Conservation (phyloP, 2,888 invertebrate species). For the Andrena minutula region DNA sequence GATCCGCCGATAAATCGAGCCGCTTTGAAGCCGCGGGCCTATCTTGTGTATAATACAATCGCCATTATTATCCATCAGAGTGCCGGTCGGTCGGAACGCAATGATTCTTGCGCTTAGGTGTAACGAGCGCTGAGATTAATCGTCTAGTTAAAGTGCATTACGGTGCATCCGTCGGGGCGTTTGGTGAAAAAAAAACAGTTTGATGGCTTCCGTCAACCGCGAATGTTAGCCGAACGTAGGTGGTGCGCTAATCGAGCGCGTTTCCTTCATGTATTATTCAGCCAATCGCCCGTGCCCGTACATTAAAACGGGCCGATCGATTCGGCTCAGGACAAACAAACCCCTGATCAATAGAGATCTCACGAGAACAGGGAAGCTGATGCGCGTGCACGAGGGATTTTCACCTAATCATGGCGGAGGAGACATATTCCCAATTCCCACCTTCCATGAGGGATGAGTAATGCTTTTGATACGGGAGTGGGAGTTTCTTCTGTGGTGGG, state of each 20-base stretch:
- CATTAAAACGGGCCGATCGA: slow-evolving; percentile 68
- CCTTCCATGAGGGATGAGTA: too few species aligned
- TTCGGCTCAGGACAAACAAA: slow-evolving; percentile 54
- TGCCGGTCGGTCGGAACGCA: slow-evolving; percentile 40
- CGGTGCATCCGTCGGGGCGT: slow-evolving; percentile 49
- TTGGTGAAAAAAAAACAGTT: slow-evolving; percentile 20
- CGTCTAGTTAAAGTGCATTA: slow-evolving; percentile 63
- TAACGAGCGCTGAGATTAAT: slow-evolving; percentile 62
- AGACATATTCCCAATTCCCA: background rate
- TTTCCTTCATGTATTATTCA: slow-evolving; percentile 69
- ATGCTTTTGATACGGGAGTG: too few species aligned
- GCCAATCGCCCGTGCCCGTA: slow-evolving; percentile 60
- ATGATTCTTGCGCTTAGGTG: slow-evolving; percentile 56
- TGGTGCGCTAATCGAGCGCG: slow-evolving; percentile 61
- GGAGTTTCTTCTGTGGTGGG: too few species aligned
- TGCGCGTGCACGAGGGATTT: slow-evolving; percentile 39
- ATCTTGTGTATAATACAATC: slow-evolving; percentile 36
- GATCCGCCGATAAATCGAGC: slow-evolving; percentile 19
- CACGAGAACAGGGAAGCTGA: background rate
- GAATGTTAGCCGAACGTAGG: slow-evolving; percentile 58
- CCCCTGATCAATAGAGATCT: slow-evolving; percentile 30
- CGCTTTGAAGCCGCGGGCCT: slow-evolving; percentile 7
- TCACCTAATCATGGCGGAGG: background rate
- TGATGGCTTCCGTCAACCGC: slow-evolving; percentile 35
- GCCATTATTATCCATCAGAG: slow-evolving; percentile 52